phyloP scores from a whole-genome alignment of 2,113 vertebrate species.

The Neotoma lepida region DNA sequence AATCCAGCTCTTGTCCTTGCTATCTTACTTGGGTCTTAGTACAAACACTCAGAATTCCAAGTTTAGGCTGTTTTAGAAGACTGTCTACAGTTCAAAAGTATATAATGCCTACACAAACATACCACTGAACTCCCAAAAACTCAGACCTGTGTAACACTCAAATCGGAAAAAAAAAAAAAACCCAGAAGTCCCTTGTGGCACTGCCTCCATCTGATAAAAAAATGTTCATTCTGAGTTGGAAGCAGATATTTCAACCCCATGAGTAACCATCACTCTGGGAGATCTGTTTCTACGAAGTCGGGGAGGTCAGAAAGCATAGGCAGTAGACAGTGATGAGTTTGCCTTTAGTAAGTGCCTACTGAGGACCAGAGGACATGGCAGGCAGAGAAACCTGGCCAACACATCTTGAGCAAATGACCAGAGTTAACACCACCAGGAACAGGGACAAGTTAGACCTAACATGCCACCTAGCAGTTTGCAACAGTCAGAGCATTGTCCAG shows the following conservation, averaged over 20 bases:
- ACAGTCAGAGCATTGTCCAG: not conserved
- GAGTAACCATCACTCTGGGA: not conserved
- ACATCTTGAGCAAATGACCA: not conserved
- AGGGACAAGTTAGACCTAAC: not conserved
- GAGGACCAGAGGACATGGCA: not conserved
- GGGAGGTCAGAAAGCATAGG: not conserved
- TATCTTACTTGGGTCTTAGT: not conserved
- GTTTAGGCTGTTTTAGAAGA: not conserved
- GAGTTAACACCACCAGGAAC: not conserved
- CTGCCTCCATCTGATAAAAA: not conserved
- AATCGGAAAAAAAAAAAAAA: not conserved
- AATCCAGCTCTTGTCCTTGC: not conserved
- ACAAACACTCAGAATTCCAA: not conserved
- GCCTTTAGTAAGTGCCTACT: not conserved
- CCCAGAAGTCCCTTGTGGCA: not conserved
- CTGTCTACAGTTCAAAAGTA: not conserved
- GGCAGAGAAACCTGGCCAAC: not conserved
- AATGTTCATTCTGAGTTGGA: not conserved
- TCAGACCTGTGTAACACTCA: not conserved
- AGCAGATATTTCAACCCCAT: not conserved
- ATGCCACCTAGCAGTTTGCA: not conserved
- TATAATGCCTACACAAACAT: not conserved
- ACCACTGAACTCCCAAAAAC: not conserved
- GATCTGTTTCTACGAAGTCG: not conserved
- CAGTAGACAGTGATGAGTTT: not conserved